Evolutionary conservation across 2,888 invertebrate species (phyloP).

Genomic region (Antheraea yamamai): DNA sequence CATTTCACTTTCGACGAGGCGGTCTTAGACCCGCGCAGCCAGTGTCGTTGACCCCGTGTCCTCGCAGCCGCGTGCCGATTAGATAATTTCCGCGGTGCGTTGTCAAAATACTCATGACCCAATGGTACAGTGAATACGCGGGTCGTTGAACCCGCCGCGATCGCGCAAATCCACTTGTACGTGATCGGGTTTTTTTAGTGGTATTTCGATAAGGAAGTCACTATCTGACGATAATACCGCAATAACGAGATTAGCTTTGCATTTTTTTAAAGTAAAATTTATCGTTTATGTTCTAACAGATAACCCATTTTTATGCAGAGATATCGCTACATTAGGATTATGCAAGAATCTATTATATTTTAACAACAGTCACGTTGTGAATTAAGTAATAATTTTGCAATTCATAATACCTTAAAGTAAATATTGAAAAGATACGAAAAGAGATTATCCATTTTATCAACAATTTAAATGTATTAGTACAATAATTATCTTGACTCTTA

Average conservation of each 20-base stretch:
- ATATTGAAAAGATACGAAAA: background rate
- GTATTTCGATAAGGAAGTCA: conserved; percentile 46
- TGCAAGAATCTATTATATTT: background rate
- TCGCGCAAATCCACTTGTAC: conserved; percentile 56
- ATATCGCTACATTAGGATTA: background rate
- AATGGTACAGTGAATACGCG: conserved; percentile 78
- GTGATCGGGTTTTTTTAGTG: conserved; percentile 46
- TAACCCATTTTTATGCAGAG: conserved; percentile 15
- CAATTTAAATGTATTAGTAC: background rate
- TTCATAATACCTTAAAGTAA: background rate
- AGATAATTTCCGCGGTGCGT: conserved; percentile 80
- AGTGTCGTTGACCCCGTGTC: conserved; percentile 72
- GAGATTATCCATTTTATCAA: background rate
- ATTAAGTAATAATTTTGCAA: background rate
- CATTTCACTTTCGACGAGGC: conserved; percentile 77
- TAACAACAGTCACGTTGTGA: background rate
- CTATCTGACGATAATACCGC: conserved; percentile 58
- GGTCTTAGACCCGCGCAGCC: conserved; percentile 54
- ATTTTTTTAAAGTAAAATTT: conserved; percentile 16
- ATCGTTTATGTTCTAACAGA: conserved; percentile 7
- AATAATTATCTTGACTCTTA: background rate
- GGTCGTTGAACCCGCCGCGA: conserved; percentile 64
- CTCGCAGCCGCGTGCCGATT: conserved; percentile 80
- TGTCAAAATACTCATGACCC: conserved; percentile 81
- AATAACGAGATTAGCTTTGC: conserved; percentile 39